Percentiles rank a stretch among this genome's conserved stretches.
These are phyloP conservation scores for Stichopus horrens DNA, from an alignment of 53 echinoderm and acorn worm genomes.

Conservation along the genomic window DNA sequence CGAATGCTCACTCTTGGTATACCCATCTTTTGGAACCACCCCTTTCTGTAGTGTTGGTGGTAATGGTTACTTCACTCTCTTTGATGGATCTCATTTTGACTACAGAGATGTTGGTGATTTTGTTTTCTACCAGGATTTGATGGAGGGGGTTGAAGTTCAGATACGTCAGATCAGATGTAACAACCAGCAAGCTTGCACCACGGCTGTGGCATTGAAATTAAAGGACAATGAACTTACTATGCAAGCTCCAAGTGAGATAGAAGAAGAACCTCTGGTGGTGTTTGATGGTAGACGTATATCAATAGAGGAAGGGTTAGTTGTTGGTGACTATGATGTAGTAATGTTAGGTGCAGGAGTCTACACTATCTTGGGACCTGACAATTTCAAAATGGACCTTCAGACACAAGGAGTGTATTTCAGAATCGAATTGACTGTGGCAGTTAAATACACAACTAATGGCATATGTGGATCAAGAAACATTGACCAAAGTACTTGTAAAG, in stretches of 20 bases:
- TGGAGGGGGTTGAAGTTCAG: conserved; percentile 52
- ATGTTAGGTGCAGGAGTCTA: conserved; percentile 55
- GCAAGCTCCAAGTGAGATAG: conserved; percentile 57
- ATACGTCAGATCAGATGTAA: conserved; percentile 71
- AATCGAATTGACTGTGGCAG: conserved; percentile 54
- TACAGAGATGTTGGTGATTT: conserved; percentile 70
- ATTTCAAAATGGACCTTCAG: conserved; percentile 54
- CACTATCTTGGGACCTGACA: conserved; percentile 67
- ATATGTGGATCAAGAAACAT: conserved; percentile 75
- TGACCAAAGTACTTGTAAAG: conserved; percentile 51
- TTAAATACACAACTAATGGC: conserved; percentile 56
- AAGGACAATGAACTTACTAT: conserved; percentile 50
- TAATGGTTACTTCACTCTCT: conserved; percentile 78
- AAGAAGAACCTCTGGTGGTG: conserved; percentile 58
- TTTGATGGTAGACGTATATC: conserved; percentile 55
- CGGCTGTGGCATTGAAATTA: conserved; percentile 63
- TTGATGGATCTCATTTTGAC: conserved; percentile 76
- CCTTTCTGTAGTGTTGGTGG: conserved; percentile 62
- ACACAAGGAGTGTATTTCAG: conserved; percentile 74
- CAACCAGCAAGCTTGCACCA: conserved; percentile 67
- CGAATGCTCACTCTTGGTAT: conserved; percentile 75
- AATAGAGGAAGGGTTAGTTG: conserved; percentile 44
- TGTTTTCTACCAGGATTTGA: conserved; percentile 52
- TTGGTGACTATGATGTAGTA: conserved; percentile 51
- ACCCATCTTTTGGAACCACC: conserved; percentile 17